Percentiles rank a stretch among this genome's conserved stretches.
phyloP scores from a whole-genome alignment of 2,797 vertebrate genomes.

The Octomys mimax region DNA sequence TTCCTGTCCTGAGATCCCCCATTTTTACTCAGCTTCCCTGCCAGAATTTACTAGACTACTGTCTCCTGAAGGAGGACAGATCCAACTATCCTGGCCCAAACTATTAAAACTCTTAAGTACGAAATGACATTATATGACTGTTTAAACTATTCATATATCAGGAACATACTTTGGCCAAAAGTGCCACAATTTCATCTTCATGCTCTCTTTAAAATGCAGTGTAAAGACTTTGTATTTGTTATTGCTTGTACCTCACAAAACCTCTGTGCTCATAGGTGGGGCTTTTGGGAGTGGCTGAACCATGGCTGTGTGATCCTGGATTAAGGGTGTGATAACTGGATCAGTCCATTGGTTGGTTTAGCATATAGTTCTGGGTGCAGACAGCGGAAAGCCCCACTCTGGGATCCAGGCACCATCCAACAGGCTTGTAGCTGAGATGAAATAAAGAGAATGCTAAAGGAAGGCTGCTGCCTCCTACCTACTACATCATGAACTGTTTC shows the following conservation, averaged over 20 bases:
- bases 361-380: background rate
- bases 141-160: background rate
- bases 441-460: background rate
- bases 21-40: background rate
- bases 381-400: background rate
- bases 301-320: background rate
- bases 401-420: background rate
- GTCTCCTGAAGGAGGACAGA: background rate
- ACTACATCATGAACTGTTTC: background rate
- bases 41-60: background rate
- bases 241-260: background rate
- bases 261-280: background rate
- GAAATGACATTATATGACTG: background rate
- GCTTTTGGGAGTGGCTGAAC: background rate
- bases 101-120: background rate
- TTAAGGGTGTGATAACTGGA: background rate
- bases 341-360: background rate
- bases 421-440: background rate
- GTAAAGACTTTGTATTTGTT: background rate
- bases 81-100: background rate
- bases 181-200: slow-evolving; percentile 8
- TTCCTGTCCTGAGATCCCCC: background rate
- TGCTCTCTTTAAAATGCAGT: background rate
- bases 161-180: background rate
- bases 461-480: background rate